Evolutionary conservation across 2,888 invertebrate species (phyloP).

Genomic region (Clepsis dumicolana): DNA sequence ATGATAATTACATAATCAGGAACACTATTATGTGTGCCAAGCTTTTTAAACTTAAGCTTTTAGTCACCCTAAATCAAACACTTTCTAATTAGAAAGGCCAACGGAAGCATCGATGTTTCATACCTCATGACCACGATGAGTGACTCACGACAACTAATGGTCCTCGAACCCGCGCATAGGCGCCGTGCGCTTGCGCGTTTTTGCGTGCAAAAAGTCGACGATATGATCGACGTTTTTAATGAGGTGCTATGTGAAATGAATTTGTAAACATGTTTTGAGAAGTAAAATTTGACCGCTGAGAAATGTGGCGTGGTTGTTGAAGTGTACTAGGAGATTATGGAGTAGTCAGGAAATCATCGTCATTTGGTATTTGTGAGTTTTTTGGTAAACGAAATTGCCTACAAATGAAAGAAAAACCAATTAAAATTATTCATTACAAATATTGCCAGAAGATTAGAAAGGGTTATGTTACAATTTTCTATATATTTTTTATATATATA

Average conservation of each 20-base stretch:
- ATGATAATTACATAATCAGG: too few species aligned
- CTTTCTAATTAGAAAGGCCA: conserved; percentile 41
- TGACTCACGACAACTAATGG: conserved; percentile 26
- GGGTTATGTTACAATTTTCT: neutral
- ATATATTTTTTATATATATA: neutral
- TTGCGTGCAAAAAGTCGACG: conserved; percentile 22
- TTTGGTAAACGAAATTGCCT: neutral
- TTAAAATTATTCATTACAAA: neutral
- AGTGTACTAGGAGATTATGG: neutral
- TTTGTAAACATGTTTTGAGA: neutral
- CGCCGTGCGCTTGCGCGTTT: conserved; percentile 40
- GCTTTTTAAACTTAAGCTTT: neutral
- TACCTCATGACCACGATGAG: conserved; percentile 6
- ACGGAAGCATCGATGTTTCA: conserved; percentile 29
- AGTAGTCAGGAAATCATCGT: neutral
- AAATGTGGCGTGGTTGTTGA: neutral
- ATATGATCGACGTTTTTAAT: conserved; percentile 1
- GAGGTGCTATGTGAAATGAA: neutral
- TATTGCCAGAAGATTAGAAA: neutral
- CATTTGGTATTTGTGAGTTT: neutral
- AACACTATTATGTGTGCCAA: neutral
- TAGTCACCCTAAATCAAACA: conserved; percentile 8
- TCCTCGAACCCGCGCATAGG: conserved; percentile 12
- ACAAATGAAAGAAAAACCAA: too few species aligned
- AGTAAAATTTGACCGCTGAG: neutral